These are phyloP conservation scores for Sinodicranocentrus sp. DNA, from an alignment of 2,888 invertebrate species.

Conservation along the genomic window DNA sequence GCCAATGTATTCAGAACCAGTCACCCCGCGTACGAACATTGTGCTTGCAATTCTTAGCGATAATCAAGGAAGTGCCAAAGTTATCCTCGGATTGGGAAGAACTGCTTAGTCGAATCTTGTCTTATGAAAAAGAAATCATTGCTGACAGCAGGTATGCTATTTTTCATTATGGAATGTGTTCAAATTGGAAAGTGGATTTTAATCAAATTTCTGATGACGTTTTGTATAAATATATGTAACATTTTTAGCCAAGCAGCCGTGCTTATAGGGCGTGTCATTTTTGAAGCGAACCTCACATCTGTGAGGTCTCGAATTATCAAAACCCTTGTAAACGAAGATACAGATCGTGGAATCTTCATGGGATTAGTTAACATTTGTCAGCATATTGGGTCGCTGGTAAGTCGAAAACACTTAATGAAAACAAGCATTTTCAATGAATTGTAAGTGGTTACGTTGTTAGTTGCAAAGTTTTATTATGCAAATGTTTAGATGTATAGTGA, in stretches of 20 bases:
- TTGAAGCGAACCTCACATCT: conserved; percentile 36
- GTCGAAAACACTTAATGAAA: background rate
- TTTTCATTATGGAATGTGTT: background rate
- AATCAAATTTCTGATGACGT: conserved; percentile 15
- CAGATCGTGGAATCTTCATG: conserved; percentile 41
- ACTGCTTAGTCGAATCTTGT: conserved; percentile 59
- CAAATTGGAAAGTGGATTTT: background rate
- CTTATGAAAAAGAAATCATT: conserved; percentile 69
- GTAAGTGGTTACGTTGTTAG: too few relatives aligned
- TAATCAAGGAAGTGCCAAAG: conserved; percentile 47
- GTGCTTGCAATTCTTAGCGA: conserved; percentile 62
- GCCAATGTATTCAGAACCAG: conserved; percentile 69
- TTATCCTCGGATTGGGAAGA: conserved; percentile 62
- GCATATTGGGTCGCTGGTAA: conserved; percentile 54
- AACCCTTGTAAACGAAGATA: conserved; percentile 36
- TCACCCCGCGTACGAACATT: conserved; percentile 64
- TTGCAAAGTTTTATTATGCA: too few relatives aligned
- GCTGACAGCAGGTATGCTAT: conserved; percentile 70
- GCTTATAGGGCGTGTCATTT: conserved; percentile 49
- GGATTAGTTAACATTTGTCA: conserved; percentile 66
- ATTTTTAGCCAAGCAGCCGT: conserved; percentile 57
- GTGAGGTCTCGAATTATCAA: conserved; percentile 59
- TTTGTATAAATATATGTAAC: background rate
- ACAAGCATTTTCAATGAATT: background rate
- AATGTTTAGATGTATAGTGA: conserved; percentile 71